phyloP scores from a whole-genome alignment of 92 coral and sea anemone species.

The Desmophyllum pertusum region DNA sequence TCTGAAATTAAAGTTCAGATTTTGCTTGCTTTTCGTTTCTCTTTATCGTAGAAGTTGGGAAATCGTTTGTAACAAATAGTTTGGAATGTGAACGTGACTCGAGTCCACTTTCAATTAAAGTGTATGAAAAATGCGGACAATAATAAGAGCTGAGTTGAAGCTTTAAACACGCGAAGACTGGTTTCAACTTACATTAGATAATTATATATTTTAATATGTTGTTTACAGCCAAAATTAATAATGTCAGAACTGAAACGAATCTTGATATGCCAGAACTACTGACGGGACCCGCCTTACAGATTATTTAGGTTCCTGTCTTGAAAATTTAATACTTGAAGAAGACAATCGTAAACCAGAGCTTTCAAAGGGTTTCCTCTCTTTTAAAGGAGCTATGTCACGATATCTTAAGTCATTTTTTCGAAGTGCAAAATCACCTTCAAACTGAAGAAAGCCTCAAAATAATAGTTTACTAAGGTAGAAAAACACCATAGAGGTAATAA shows the following conservation, averaged over 20 bases:
- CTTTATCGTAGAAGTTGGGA: too few relatives aligned
- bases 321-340: not conserved
- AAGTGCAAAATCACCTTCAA: too few relatives aligned
- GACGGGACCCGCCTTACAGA: not conserved
- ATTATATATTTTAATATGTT: too few relatives aligned
- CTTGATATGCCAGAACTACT: not conserved
- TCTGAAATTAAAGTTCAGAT: not conserved
- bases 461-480: too few relatives aligned
- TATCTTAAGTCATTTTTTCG: too few relatives aligned
- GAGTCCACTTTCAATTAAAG: too few relatives aligned
- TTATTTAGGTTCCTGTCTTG: not conserved
- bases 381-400: not conserved
- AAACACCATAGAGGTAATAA: too few relatives aligned
- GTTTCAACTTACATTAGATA: not conserved
- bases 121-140: not conserved
- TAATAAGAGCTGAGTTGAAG: too few relatives aligned
- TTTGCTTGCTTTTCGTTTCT: too few relatives aligned
- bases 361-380: not conserved
- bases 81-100: not conserved
- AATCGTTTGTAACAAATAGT: too few relatives aligned
- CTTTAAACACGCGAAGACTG: not conserved
- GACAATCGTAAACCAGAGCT: not conserved
- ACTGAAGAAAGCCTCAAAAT: too few relatives aligned
- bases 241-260: not conserved
- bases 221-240: not conserved